These are phyloP conservation scores for Deilephila porcellus DNA, from an alignment of 2,888 invertebrate species.

Conservation along the genomic window DNA sequence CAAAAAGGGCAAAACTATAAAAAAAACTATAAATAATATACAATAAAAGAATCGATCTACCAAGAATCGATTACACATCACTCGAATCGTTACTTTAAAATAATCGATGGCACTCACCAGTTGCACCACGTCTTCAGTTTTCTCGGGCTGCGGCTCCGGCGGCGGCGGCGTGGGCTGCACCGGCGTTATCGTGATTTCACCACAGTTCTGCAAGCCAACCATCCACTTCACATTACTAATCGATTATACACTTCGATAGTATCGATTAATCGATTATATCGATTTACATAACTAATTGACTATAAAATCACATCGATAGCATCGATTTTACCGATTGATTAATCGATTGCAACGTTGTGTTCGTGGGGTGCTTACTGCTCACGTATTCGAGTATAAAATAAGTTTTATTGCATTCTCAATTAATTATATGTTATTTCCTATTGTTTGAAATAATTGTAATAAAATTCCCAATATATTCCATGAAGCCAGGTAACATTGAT, in stretches of 20 bases:
- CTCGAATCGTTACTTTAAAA: background rate
- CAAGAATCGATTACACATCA: background rate
- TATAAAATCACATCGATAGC: too few relatives aligned
- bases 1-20: too few relatives aligned
- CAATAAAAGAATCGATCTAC: background rate
- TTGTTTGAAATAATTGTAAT: background rate
- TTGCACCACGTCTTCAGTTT: slow-evolving; percentile 77
- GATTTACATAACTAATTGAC: background rate
- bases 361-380: background rate
- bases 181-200: slow-evolving; percentile 86
- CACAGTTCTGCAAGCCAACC: slow-evolving; percentile 76
- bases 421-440: background rate
- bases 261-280: background rate
- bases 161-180: slow-evolving; percentile 77
- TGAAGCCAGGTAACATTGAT: too few relatives aligned
- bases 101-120: slow-evolving; percentile 61
- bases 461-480: background rate
- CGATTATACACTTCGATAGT: background rate
- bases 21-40: background rate
- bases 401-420: background rate
- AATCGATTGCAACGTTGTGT: background rate
- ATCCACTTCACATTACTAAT: background rate
- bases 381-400: slow-evolving; percentile 2
- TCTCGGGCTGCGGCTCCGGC: slow-evolving; percentile 65
- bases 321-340: background rate